Base-by-base conservation (phyloP, 2,888 invertebrate species). In the Sylvicola cinctus region DNA sequence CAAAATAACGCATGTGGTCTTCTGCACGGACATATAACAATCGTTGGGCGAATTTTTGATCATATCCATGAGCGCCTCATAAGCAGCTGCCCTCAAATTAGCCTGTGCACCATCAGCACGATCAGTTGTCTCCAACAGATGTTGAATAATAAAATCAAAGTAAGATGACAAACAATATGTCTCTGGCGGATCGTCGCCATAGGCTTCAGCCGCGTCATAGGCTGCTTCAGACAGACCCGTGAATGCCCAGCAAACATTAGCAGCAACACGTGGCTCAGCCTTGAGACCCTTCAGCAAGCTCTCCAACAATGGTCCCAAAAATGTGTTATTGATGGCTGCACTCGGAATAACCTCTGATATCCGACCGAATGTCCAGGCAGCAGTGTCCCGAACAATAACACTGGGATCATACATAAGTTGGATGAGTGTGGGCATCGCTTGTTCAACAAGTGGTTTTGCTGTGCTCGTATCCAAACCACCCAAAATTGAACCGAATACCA, bases 201-300 rank as follows among this genome's bases (percentile, higher is more conserved):
- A 70, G 23, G 63, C 55, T 41, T 75, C 74, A 0, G 80, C 83
- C 2, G 83, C 77, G 48, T 98, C 95, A 49, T 88, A 96, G 2
- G 93, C 91, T 3, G 96, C 93, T 55, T 95, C 93, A 0, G 95
- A 91, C 31, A 98, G 63, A 20, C 91, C 90, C 16, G 90, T 90
- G 49, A 99, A 87, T 0, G 98, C 96, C 98, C 98, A 99, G 55
- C 98, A 99, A 10, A 96, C 91, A 57, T 98, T 98, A 8, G 91
- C 80, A 2, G 98, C 96, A 0, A 99, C 98, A 17, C 96, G 64
- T 4, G 96, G 87, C 51, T 96, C 96, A 3, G 90, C 81, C 46
- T 79, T 80, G 14, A 98, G 61, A 1, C 91, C 91, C 44, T 73
- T 76, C 1, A 85, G 72, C 38, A 87, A 69, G 58, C 79, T 70